Evolutionary conservation across 2,888 invertebrate genomes (phyloP).

Genomic region (Scaptomyza tumidula): DNA sequence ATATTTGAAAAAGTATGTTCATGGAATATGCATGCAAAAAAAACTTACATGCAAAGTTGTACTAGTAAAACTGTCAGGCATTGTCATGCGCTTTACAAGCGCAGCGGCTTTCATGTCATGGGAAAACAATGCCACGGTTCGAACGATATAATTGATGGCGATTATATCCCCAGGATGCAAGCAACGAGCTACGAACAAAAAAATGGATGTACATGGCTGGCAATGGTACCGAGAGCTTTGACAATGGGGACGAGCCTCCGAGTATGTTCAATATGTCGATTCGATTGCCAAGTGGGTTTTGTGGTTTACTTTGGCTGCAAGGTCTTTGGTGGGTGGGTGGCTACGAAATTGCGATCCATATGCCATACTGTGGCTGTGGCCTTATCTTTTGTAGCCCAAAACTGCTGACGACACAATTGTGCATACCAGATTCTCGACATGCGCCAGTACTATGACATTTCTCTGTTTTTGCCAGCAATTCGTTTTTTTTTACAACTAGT

Average conservation of each 20-base stretch:
- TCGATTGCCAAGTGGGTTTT: constrained; percentile 52
- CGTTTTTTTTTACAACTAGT: constrained; percentile 22
- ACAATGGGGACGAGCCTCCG: neutral
- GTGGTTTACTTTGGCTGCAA: constrained; percentile 17
- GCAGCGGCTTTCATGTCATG: constrained; percentile 45
- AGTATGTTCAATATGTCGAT: constrained; percentile 57
- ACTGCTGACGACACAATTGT: constrained; percentile 68
- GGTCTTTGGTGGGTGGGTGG: neutral
- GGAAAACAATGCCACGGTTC: constrained; percentile 55
- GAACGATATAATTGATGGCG: constrained; percentile 74
- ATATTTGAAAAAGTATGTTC: constrained; percentile 2
- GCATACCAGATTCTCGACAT: constrained; percentile 21
- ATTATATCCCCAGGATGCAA: constrained; percentile 50
- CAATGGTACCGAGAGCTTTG: neutral
- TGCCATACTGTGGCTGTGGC: constrained; percentile 43
- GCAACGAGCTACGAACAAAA: neutral
- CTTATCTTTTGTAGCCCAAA: constrained; percentile 59
- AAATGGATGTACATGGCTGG: constrained; percentile 43
- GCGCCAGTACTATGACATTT: constrained; percentile 13
- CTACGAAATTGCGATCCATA: constrained; percentile 50
- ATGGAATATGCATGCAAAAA: neutral
- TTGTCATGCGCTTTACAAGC: constrained; percentile 22
- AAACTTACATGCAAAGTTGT: neutral
- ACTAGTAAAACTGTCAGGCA: constrained; percentile 12
- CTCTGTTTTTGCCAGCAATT: constrained; percentile 38